Evolutionary conservation across 2,113 vertebrate genomes (phyloP).

Genomic region (Merops nubicus): DNA sequence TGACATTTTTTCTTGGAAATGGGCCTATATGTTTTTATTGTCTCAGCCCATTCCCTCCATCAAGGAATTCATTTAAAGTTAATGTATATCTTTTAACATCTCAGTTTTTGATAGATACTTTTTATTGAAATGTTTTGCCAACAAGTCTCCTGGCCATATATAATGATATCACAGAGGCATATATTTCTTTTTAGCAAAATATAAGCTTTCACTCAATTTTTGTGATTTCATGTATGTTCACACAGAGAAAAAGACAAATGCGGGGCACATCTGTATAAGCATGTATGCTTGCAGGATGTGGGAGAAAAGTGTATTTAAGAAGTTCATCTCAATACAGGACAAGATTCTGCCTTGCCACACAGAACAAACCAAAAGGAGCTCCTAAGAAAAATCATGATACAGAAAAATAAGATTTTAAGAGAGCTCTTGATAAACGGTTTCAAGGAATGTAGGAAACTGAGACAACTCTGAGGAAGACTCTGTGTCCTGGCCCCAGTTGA

Average conservation of each 20-base stretch:
- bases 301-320: not conserved
- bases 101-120: not conserved
- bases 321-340: not conserved
- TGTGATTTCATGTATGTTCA: not conserved
- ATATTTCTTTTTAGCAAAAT: not conserved
- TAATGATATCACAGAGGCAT: not conserved
- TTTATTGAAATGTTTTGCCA: not conserved
- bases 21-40: too few relatives aligned
- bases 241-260: not conserved
- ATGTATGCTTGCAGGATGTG: rapidly evolving
- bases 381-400: not conserved
- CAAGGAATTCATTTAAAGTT: not conserved
- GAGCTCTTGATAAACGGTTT: not conserved
- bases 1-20: not conserved
- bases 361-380: not conserved
- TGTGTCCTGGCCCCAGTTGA: not conserved
- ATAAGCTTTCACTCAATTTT: not conserved
- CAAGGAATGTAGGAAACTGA: not conserved
- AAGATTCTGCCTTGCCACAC: not conserved
- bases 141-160: not conserved
- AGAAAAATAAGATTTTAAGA: not conserved
- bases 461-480: not conserved
- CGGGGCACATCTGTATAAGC: not conserved
- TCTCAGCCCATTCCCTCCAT: not conserved
- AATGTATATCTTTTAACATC: not conserved